phyloP scores from a whole-genome alignment of 2,888 invertebrate genomes.

The Acanthopleura granulata region DNA sequence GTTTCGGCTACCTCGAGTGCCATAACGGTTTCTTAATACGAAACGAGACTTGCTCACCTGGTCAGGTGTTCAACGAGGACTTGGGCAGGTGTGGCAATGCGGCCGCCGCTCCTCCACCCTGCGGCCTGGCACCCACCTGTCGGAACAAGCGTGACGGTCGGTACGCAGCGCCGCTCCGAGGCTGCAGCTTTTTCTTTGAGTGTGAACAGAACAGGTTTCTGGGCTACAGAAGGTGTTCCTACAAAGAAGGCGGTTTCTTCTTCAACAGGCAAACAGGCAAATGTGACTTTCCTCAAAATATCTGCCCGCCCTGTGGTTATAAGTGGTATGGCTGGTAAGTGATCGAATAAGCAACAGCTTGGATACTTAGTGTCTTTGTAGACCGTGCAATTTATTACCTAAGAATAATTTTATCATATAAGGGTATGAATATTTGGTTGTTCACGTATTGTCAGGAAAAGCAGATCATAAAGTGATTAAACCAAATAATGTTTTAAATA shows the following conservation, averaged over 20 bases:
- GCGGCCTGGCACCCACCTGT: conserved; percentile 33
- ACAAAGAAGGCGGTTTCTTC: conserved; percentile 35
- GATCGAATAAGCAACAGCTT: too few species aligned
- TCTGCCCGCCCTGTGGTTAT: conserved; percentile 46
- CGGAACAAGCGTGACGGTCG: conserved; percentile 32
- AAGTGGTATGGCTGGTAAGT: conserved; percentile 46
- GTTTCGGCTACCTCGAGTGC: conserved; percentile 37
- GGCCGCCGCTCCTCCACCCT: conserved; percentile 35
- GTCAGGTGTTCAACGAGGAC: conserved; percentile 34
- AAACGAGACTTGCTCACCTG: conserved; percentile 32
- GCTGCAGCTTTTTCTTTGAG: conserved; percentile 40
- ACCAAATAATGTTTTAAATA: too few species aligned
- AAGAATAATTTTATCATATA: too few species aligned
- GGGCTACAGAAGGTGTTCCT: conserved; percentile 33
- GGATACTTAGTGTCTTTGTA: too few species aligned
- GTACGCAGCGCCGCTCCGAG: conserved; percentile 32
- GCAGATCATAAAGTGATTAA: too few species aligned
- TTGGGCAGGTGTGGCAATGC: conserved; percentile 35
- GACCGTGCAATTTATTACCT: too few species aligned
- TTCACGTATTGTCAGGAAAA: too few species aligned
- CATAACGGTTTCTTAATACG: conserved; percentile 34
- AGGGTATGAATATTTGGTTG: too few species aligned
- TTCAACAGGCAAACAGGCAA: conserved; percentile 36
- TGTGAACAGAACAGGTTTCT: conserved; percentile 31
- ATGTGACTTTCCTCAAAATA: conserved; percentile 42